Evolutionary conservation across 2,113 vertebrate genomes (phyloP), one percentile per base, ranked within the genome.

Genomic region (Chaetodon auriga): DNA sequence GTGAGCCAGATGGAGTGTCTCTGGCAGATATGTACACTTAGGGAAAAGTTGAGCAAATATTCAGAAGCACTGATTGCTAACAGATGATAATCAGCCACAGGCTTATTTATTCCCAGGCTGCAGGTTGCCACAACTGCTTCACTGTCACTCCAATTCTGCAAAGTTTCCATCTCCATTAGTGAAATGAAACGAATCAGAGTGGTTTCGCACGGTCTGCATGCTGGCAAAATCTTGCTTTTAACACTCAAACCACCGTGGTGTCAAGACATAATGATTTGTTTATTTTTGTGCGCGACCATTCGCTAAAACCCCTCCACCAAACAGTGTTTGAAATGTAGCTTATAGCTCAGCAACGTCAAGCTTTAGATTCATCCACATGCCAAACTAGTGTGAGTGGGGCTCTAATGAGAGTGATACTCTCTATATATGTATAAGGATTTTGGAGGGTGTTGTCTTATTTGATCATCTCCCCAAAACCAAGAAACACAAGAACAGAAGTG

Each of bases 21-120:
- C 66, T 79, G 90, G 87, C 81, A 86, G 63, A 83, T 80, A 80
- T 66, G 49, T 81, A 72, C 62, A 62, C 81, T 81, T 36, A 6
- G 48, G 81, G 65, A 84, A 88, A 82, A 86, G 87, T 87, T 87
- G 57, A 84, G 83, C 78, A 85, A 87, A 90, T 75, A 86, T 89
- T 87, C 87, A 89, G 81, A 83, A 87, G 85, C 80, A 48, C 81
- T 88, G 84, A 91, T 92, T 41, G 53, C 54, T 80, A 80, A 82
- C 91, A 93, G 92, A 92, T 93, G 88, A 85, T 78, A 72, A 87
- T 66, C 82, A 81, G 68, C 81, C 84, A 62, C 75, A 70, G 38
- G 46, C 60, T 84, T 76, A 82, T 87, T 90, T 76, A 87, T 66
- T 76, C 53, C 54, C 58, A 13, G 83, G 62, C 72, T 83, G 83